Evolutionary conservation across 2,888 invertebrate species (phyloP).

Genomic region (Anoplius nigerrimus): DNA sequence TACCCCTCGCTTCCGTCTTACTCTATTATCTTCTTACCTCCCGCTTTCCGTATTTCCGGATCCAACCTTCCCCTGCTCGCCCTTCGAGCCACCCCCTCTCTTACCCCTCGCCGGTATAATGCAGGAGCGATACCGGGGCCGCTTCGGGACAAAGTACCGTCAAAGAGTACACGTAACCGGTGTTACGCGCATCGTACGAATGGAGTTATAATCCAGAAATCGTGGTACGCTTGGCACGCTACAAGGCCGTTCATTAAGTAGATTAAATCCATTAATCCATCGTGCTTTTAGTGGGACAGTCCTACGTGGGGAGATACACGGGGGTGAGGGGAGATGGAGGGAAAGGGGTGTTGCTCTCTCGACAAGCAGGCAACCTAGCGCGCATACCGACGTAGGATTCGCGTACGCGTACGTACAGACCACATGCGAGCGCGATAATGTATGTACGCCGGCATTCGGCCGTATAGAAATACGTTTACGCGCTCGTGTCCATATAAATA

Average conservation of each 20-base stretch:
- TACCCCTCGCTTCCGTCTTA: no score
- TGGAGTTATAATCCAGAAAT: slow-evolving; percentile 13
- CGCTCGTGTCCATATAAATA: not conserved
- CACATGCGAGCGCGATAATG: not conserved
- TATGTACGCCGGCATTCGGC: no score
- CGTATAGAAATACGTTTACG: no score
- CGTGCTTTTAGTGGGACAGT: slow-evolving; percentile 13
- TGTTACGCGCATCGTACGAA: not conserved
- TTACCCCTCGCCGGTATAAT: no score
- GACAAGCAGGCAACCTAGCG: not conserved
- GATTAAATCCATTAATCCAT: slow-evolving; percentile 21
- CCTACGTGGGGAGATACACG: slow-evolving; percentile 5
- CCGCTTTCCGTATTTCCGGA: no score
- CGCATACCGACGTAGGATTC: not conserved
- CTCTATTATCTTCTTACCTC: no score
- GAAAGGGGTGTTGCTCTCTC: not conserved
- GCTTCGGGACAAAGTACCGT: no score
- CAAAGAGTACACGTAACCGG: no score
- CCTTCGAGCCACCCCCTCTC: slow-evolving; percentile 12
- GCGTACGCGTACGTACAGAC: not conserved
- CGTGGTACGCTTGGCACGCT: slow-evolving; percentile 14
- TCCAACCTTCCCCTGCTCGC: slow-evolving; percentile 15
- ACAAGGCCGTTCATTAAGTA: slow-evolving; percentile 19
- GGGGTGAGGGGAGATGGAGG: not conserved
- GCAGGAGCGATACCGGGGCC: no score